Evolutionary conservation across 2,113 vertebrate genomes (phyloP).

Genomic region (Ciconia maguari): DNA sequence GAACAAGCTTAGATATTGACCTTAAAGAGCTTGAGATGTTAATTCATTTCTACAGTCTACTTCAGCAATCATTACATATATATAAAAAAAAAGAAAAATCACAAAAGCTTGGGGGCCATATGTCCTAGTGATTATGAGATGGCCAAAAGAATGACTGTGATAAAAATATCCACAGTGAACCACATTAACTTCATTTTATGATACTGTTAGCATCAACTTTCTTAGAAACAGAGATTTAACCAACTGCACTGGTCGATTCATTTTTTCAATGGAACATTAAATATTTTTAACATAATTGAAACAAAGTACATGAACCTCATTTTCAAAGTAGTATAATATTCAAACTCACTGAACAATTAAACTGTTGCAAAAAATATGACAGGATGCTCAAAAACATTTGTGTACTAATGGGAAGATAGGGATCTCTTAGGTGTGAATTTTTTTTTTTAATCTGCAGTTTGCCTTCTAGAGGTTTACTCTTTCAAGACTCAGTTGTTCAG

Average conservation of each 20-base stretch:
- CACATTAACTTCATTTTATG: background rate
- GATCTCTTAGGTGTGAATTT: background rate
- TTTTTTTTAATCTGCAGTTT: background rate
- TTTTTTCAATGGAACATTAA: background rate
- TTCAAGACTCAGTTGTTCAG: background rate
- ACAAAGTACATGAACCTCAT: background rate
- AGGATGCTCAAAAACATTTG: background rate
- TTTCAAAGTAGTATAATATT: background rate
- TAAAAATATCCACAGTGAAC: background rate
- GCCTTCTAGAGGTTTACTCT: background rate
- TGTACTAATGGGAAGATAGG: background rate
- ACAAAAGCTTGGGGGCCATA: background rate
- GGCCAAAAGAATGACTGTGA: background rate
- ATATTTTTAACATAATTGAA: background rate
- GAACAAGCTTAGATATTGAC: background rate
- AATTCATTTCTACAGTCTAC: background rate
- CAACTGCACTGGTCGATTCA: background rate
- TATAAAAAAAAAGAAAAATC: background rate
- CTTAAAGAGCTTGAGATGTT: background rate
- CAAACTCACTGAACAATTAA: background rate
- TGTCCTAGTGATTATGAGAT: background rate
- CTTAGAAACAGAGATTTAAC: background rate
- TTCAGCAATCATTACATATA: background rate
- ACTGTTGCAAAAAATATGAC: background rate
- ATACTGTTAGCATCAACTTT: background rate